Evolutionary conservation across 2,113 vertebrate genomes (phyloP).

Genomic region (Podarcis muralis): DNA sequence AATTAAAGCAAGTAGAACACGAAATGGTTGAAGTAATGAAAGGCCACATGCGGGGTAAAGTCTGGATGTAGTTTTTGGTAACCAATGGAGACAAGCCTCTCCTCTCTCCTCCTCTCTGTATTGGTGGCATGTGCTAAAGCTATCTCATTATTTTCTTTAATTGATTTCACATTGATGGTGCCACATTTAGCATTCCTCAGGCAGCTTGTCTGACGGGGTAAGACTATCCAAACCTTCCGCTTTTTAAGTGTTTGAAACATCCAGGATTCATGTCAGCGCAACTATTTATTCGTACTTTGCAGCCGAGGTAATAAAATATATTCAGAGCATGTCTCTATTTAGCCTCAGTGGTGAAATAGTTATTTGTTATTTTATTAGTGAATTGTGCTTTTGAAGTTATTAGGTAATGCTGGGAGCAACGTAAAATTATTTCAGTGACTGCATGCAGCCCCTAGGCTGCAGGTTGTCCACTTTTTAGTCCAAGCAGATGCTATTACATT

Average conservation of each 20-base stretch:
- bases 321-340: background rate
- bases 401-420: background rate
- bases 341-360: background rate
- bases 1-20: conserved; percentile 18
- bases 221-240: background rate
- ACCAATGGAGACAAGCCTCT: background rate
- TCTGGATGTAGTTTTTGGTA: background rate
- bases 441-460: background rate
- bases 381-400: background rate
- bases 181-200: background rate
- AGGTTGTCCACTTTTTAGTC: too few species aligned
- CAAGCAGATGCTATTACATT: background rate
- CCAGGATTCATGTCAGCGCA: background rate
- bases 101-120: conserved; percentile 9
- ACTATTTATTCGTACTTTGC: background rate
- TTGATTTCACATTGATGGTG: conserved; percentile 24
- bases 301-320: background rate
- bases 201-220: background rate
- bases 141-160: background rate
- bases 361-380: background rate
- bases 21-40: conserved; percentile 6
- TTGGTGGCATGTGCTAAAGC: background rate
- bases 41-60: rapidly evolving
- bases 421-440: background rate
- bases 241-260: conserved; percentile 9